Conservation (phyloP, 2,797 vertebrate genomes). For the Alfaro cultratus region DNA sequence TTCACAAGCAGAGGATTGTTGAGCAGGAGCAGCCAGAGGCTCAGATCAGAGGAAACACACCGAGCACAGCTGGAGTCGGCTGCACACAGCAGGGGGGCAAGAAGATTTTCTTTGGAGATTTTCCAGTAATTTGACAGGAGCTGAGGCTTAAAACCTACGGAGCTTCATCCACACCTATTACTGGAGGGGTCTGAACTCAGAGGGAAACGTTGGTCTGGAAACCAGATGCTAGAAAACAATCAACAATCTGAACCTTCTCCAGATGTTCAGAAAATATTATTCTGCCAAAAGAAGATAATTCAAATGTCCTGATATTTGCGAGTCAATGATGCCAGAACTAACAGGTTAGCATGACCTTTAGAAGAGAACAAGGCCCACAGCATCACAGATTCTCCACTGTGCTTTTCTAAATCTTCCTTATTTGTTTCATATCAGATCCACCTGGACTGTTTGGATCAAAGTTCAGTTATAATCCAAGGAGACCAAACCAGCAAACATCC, state of each 20-base stretch:
- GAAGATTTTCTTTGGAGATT: neutral
- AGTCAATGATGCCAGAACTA: neutral
- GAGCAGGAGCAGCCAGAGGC: neutral
- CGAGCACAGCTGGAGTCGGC: neutral
- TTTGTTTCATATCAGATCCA: neutral
- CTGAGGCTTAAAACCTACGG: neutral
- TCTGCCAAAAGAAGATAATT: neutral
- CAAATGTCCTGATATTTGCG: neutral
- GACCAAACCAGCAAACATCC: too few relatives aligned
- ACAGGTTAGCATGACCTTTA: neutral
- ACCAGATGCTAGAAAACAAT: neutral
- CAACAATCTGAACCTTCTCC: neutral
- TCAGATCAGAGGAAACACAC: neutral
- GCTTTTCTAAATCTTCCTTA: neutral
- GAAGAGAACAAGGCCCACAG: neutral
- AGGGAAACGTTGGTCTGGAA: neutral
- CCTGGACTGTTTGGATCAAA: neutral
- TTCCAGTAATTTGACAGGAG: neutral
- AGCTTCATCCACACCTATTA: neutral
- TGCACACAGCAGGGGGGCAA: neutral
- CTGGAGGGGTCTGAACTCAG: neutral
- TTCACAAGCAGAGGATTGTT: neutral
- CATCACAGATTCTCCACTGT: neutral
- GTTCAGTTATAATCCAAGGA: neutral
- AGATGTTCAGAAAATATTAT: neutral